Evolutionary conservation across 1,140 invertebrate genomes (phyloP).

Genomic region (Tribolium madens): DNA sequence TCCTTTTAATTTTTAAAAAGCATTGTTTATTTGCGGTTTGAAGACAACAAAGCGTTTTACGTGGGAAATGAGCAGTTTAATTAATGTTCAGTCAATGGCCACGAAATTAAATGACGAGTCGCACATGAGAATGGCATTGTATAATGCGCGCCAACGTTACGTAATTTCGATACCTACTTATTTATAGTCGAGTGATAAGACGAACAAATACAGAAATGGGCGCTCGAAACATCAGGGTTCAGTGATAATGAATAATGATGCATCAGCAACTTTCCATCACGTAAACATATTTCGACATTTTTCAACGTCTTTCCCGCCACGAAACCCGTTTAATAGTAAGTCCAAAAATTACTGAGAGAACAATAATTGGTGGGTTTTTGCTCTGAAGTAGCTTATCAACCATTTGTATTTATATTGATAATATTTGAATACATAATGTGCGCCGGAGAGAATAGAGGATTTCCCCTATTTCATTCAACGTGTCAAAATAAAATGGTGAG

Average conservation of each 20-base stretch:
- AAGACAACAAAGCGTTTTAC: constrained; percentile 8
- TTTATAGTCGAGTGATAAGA: neutral
- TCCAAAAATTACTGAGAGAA: no score
- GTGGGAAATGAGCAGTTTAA: neutral
- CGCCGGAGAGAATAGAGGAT: no score
- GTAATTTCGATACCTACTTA: neutral
- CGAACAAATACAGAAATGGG: neutral
- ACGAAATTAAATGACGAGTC: neutral
- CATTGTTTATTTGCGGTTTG: neutral
- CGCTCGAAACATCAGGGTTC: neutral
- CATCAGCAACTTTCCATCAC: neutral
- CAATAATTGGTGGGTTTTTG: no score
- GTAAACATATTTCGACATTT: neutral
- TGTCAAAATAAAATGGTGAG: neutral
- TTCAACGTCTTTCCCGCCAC: neutral
- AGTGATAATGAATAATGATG: neutral
- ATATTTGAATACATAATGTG: no score
- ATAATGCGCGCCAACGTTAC: neutral
- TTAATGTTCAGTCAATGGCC: constrained; percentile 10
- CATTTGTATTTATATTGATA: no score
- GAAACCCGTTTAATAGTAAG: neutral
- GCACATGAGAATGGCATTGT: neutral
- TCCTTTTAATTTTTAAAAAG: constrained; percentile 30
- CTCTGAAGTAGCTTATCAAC: no score
- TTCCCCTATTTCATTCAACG: neutral